Evolutionary conservation across 2,113 vertebrate species (phyloP), one percentile per base, ranked within the genome.

Genomic region (Phalacrocorax aristotelis): DNA sequence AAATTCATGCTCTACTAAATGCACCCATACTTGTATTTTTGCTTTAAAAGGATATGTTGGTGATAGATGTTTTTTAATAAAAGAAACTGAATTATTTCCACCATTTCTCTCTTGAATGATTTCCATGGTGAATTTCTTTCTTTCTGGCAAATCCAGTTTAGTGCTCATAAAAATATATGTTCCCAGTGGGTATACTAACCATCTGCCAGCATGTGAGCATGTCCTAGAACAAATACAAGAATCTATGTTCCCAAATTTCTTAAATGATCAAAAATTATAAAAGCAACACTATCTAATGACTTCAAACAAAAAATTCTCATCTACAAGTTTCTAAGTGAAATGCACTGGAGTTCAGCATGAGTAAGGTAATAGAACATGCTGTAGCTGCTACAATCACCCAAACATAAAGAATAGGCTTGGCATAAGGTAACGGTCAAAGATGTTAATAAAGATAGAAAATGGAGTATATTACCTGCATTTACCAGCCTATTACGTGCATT

Each of bases 61-160:
- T 92, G 76, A 95, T 66, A 92, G 83, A 95, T 89, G 60, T 14
- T 91, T 94, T 97, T 97, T 95, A 97, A 96, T 94, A 97, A 96
- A 91, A 90, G 46, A 83, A 95, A 83, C 26, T 29, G 70, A 94
- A 91, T 94, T 80, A 92, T 95, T 89, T 62, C 74, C 38, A 91
- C 34, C 11, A 92, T 87, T 96, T 94, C 27, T 57, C 30, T 77
- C 79, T 89, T 87, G 46, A 95, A 77, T 83, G 82, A 84, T 85
- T 93, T 92, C 89, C 57, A 68, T 3, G 7, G 79, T 84, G 85
- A 90, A 83, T 82, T 89, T 80, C 22, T 82, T 70, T 55, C 62
- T 60, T 89, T 61, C 80, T 94, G 84, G 42, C 49, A 93, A 84
- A 87, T 75, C n/a, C 51, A 72, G 52, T 58, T 96, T 74, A 55